Evolutionary conservation across 2,888 invertebrate genomes (phyloP), one percentile per base, ranked within the genome.

Genomic region (Creontiades dilutus): DNA sequence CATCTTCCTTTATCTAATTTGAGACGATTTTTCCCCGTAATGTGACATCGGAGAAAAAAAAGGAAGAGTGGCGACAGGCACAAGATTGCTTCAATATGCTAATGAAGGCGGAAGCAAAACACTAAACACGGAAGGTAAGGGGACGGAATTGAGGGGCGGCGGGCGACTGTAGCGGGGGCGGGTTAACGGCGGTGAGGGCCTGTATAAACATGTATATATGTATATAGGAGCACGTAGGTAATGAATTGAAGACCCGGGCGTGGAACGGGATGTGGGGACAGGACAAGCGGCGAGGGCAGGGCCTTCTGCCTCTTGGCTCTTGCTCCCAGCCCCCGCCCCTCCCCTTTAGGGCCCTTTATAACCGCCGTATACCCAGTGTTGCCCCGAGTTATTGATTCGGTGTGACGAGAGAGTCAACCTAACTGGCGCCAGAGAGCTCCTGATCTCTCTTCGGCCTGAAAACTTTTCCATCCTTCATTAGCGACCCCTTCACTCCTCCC

Each of bases 391-490:
- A 86, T 86, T 86, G 86, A 86, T 86, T 86, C 86, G 47, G 19
- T 46, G 46, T 75, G 86, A 86, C 86, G 86, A 75, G 28, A 85
- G 86, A 86, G 86, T 75, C 86, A 86, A 86, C 86, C 86, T 86
- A 86, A 86, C 86, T 86, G 86, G 86, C 86, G 86, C 86, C 86
- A 75, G 86, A 86, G 86, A 86, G 68, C 86, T 86, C 86, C 86
- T 86, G 86, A 86, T 86, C 86, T 68, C 86, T 86, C 86, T 86
- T 86, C 48, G 75, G 86, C 75, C 76, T 86, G 86, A 86, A 86
- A 86, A 86, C 68, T 86, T 86, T 86, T 86, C 86, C 86, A 86
- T 86, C 86, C 86, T 86, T 86, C 86, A 86, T 86, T 86, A 86
- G 86, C 86, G 86, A 47, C 68, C 75, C 86, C 86, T 86, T 85